phyloP scores from a whole-genome alignment of 2,797 vertebrate genomes.

The Hypotaenidia philippensis region DNA sequence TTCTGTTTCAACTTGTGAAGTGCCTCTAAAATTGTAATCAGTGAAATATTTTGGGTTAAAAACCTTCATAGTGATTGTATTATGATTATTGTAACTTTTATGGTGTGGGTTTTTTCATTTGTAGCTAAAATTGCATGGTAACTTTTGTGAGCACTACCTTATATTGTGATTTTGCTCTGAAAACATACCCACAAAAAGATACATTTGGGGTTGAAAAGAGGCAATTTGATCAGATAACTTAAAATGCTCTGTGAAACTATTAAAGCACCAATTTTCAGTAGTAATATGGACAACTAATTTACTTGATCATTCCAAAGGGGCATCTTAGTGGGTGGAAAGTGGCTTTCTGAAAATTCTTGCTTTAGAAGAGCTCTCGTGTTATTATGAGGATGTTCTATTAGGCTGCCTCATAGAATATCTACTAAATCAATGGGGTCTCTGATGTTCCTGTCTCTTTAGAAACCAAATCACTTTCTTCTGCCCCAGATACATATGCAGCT shows the following conservation, averaged over 20 bases:
- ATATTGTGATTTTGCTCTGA: neutral
- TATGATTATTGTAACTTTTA: neutral
- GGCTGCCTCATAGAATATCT: neutral
- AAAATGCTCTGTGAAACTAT: neutral
- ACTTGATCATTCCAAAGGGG: neutral
- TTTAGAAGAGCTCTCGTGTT: neutral
- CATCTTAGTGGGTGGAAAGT: neutral
- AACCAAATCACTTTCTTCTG: neutral
- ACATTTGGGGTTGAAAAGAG: neutral
- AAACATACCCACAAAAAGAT: neutral
- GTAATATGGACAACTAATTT: neutral
- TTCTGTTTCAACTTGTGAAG: neutral
- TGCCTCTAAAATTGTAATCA: neutral
- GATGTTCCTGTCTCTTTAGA: neutral
- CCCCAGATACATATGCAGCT: fast-evolving
- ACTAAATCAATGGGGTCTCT: neutral
- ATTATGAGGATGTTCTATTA: neutral
- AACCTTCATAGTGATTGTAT: neutral
- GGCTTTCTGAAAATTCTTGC: neutral
- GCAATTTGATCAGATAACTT: neutral
- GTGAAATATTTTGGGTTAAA: neutral
- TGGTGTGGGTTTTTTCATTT: neutral
- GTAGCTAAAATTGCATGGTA: neutral
- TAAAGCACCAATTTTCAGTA: neutral
- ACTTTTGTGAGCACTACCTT: neutral